Conservation (phyloP, 2,113 vertebrate genomes). For the Chaetodon auriga region DNA sequence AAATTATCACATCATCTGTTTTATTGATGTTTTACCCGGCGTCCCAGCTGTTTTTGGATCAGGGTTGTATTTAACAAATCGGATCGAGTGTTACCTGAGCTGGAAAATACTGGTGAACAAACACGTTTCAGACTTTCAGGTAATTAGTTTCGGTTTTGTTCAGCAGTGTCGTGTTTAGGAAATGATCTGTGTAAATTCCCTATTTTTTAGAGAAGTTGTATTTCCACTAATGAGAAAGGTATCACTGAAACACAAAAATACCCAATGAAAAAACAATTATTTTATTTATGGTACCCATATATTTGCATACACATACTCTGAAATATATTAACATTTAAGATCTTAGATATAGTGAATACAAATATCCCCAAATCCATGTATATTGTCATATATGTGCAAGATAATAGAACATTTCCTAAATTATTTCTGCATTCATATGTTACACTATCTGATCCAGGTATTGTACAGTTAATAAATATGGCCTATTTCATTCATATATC, state of each 20-base stretch:
- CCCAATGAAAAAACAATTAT: constrained; percentile 71
- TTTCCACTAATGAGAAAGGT: neutral
- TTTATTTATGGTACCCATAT: constrained; percentile 77
- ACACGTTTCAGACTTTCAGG: neutral
- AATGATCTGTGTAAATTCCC: neutral
- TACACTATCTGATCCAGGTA: constrained; percentile 65
- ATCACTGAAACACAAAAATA: constrained; percentile 23
- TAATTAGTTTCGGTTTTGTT: neutral
- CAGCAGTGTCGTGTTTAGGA: neutral
- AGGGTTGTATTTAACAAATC: neutral
- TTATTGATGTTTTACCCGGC: too few relatives aligned
- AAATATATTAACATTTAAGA: constrained; percentile 81
- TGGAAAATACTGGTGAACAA: neutral
- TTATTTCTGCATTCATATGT: constrained; percentile 73
- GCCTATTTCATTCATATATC: constrained; percentile 68
- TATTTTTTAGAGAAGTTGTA: neutral
- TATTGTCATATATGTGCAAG: constrained; percentile 72
- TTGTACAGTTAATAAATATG: constrained; percentile 70
- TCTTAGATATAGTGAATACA: constrained; percentile 80
- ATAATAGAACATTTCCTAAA: constrained; percentile 68
- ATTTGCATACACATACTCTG: constrained; percentile 79
- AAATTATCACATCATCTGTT: too few relatives aligned
- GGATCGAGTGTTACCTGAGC: neutral
- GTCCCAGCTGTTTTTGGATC: neutral
- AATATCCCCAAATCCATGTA: constrained; percentile 76